Percentiles rank a stretch among this genome's conserved stretches.
Evolutionary conservation across 2,888 invertebrate genomes (phyloP).

Genomic region (Helobdella robusta): DNA sequence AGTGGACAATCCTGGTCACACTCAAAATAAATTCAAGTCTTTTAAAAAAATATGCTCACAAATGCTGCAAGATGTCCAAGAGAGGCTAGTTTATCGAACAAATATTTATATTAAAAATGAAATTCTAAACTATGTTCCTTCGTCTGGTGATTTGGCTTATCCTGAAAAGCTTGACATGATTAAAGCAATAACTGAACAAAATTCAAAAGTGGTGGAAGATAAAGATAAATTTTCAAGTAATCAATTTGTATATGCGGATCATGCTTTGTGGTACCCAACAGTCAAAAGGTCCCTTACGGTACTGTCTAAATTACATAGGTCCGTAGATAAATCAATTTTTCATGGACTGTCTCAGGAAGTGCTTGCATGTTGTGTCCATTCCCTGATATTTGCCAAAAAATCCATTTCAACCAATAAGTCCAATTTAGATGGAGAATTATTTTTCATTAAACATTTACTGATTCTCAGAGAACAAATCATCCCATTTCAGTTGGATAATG

Average conservation of each 20-base stretch:
- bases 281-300: conserved; percentile 88
- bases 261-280: conserved; percentile 99
- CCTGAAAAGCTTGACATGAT: conserved; percentile 95
- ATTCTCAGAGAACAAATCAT: conserved; percentile 95
- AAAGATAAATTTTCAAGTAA: too few species aligned
- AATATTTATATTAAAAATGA: conserved; percentile 86
- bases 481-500: conserved; percentile 77
- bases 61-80: conserved; percentile 80
- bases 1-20: conserved; percentile 77
- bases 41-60: conserved; percentile 63
- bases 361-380: conserved; percentile 78
- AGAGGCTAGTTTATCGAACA: conserved; percentile 85
- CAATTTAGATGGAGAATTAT: conserved; percentile 80
- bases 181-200: conserved; percentile 61
- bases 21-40: conserved; percentile 60
- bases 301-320: conserved; percentile 79
- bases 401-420: conserved; percentile 64
- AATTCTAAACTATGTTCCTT: conserved; percentile 68
- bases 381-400: conserved; percentile 69
- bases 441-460: conserved; percentile 90
- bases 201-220: too few species aligned
- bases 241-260: too few species aligned
- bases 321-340: conserved; percentile 82
- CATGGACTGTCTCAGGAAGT: conserved; percentile 95
- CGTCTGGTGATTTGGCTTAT: conserved; percentile 89